Percentiles rank a stretch among this genome's conserved stretches.
Evolutionary conservation across 2,113 vertebrate species (phyloP).

Genomic region (Loxodonta africana): DNA sequence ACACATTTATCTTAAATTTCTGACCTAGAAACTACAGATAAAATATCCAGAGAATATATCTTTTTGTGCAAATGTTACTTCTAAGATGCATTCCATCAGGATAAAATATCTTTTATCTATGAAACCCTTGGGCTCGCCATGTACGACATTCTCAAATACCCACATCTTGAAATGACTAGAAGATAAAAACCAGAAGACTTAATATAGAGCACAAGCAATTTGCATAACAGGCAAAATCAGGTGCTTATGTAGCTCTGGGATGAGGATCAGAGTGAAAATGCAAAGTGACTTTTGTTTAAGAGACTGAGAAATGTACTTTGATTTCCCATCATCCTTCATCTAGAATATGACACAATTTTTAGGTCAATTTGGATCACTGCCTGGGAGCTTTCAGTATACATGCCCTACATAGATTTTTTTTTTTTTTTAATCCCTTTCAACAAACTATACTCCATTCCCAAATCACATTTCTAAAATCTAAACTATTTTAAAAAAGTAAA

Average conservation of each 20-base stretch:
- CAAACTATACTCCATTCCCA: neutral
- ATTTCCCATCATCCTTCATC: neutral
- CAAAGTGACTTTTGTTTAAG: neutral
- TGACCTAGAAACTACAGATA: conserved; percentile 47
- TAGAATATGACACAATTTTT: neutral
- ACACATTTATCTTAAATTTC: neutral
- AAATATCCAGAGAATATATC: conserved; percentile 28
- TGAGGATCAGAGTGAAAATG: neutral
- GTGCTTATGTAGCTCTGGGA: neutral
- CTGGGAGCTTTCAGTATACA: neutral
- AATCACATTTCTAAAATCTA: neutral
- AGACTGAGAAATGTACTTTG: conserved; percentile 37
- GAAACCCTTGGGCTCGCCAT: neutral
- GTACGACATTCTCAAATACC: neutral
- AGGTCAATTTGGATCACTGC: neutral
- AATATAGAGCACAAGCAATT: neutral
- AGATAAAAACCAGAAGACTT: neutral
- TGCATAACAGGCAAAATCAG: conserved; percentile 8
- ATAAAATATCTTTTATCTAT: conserved; percentile 44
- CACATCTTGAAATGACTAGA: neutral
- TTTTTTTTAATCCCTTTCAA: neutral
- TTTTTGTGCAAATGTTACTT: neutral
- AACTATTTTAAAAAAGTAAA: neutral
- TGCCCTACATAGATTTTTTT: neutral
- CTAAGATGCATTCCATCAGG: neutral